Evolutionary conservation across 2,888 invertebrate species (phyloP).

Genomic region (Diogma glabrata): DNA sequence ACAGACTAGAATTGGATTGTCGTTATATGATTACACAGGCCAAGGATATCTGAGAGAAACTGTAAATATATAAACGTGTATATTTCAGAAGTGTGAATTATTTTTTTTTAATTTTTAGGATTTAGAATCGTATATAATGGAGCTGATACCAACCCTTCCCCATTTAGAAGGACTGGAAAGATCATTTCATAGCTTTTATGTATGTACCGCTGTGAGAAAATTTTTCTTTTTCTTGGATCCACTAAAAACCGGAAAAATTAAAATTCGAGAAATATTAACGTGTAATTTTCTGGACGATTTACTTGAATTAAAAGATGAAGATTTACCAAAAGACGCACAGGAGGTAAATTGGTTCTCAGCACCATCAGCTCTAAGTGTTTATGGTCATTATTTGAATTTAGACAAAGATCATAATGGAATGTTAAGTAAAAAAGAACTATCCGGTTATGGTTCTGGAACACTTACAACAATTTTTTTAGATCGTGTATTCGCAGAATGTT

Average conservation of each 20-base stretch:
- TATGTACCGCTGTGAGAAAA: conserved; percentile 90
- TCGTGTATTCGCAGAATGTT: conserved; percentile 87
- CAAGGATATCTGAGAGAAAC: conserved; percentile 81
- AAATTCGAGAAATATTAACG: conserved; percentile 83
- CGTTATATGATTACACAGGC: conserved; percentile 85
- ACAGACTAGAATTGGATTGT: conserved; percentile 87
- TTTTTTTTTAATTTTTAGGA: conserved; percentile 50
- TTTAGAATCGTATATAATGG: conserved; percentile 87
- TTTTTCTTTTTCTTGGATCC: conserved; percentile 95
- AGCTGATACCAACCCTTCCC: conserved; percentile 82
- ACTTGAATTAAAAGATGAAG: conserved; percentile 75
- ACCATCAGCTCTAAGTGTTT: conserved; percentile 77
- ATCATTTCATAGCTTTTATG: conserved; percentile 91
- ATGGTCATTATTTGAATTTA: conserved; percentile 86
- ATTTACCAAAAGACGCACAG: conserved; percentile 68
- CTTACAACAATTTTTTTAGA: conserved; percentile 84
- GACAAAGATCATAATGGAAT: conserved; percentile 94
- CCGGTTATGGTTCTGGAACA: conserved; percentile 85
- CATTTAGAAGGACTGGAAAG: conserved; percentile 84
- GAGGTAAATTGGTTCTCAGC: conserved; percentile 89
- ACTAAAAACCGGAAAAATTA: conserved; percentile 71
- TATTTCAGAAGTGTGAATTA: conserved; percentile 8
- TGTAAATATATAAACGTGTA: conserved; percentile 36
- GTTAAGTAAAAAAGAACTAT: conserved; percentile 82
- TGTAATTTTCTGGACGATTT: conserved; percentile 78